phyloP scores from a whole-genome alignment of 64 coral and sea anemone genomes.

The Montipora cactus region DNA sequence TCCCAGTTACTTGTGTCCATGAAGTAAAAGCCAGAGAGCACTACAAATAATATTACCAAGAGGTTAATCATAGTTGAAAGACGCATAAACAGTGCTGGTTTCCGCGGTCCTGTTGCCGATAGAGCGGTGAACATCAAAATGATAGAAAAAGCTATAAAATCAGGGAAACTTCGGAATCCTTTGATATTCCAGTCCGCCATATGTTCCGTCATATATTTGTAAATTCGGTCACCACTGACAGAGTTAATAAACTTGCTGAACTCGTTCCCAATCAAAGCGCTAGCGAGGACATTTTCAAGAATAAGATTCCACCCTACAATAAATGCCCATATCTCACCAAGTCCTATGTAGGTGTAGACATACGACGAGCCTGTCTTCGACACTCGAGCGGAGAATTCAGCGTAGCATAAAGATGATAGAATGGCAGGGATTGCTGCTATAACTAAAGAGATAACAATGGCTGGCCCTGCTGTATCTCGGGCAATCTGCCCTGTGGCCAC shows the following conservation, averaged over 20 bases:
- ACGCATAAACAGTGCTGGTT: constrained; percentile 73
- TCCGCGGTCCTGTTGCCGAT: constrained; percentile 61
- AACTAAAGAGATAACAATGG: constrained; percentile 82
- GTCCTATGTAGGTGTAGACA: constrained; percentile 75
- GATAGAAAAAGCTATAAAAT: constrained; percentile 77
- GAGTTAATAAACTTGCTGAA: constrained; percentile 75
- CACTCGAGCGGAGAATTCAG: constrained; percentile 86
- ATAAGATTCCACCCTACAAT: constrained; percentile 90
- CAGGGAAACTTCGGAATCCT: constrained; percentile 72
- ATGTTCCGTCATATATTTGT: constrained; percentile 62
- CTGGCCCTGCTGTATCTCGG: constrained; percentile 85
- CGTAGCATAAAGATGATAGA: constrained; percentile 87
- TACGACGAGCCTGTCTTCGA: constrained; percentile 86
- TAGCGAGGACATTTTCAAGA: constrained; percentile 84
- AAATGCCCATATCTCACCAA: constrained; percentile 95
- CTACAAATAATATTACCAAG: constrained; percentile 70
- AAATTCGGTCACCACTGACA: constrained; percentile 58
- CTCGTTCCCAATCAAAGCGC: constrained; percentile 78
- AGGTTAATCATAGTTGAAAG: constrained; percentile 76
- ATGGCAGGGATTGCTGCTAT: constrained; percentile 84
- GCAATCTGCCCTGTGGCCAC: constrained; percentile 90
- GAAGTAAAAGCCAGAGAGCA: constrained; percentile 83
- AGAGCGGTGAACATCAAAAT: constrained; percentile 61
- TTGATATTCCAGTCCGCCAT: constrained; percentile 50
- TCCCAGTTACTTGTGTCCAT: constrained; percentile 83